Conservation (phyloP, 2,113 vertebrate genomes). For the Polyodon spathula region DNA sequence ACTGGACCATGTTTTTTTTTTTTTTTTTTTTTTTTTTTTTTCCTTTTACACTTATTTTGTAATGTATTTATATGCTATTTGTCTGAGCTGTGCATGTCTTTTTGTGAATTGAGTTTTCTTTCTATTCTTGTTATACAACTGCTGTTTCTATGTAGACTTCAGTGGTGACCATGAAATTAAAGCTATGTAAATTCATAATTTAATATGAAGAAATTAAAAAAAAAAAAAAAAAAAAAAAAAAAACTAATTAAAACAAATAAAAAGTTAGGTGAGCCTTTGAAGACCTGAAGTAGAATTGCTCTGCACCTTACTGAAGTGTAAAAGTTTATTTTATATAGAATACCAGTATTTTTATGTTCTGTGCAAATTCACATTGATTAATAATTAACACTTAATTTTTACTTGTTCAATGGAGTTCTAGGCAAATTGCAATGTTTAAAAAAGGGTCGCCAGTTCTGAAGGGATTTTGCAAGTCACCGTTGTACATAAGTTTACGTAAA, state of each 20-base stretch:
- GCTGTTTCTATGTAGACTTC: slow-evolving; percentile 67
- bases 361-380: slow-evolving; percentile 41
- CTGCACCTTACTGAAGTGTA: slow-evolving; percentile 70
- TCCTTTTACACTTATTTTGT: slow-evolving; percentile 66
- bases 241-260: slow-evolving; percentile 28
- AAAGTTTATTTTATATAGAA: slow-evolving; percentile 51
- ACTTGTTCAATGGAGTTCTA: slow-evolving; percentile 26
- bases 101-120: slow-evolving; percentile 80
- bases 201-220: slow-evolving; percentile 78
- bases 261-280: slow-evolving; percentile 64
- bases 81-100: slow-evolving; percentile 68
- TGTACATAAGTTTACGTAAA: slow-evolving; percentile 8
- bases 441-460: slow-evolving; percentile 11
- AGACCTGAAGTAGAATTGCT: slow-evolving; percentile 76
- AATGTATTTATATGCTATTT: slow-evolving; percentile 74
- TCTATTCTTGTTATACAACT: slow-evolving; percentile 62
- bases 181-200: slow-evolving; percentile 71
- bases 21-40: slow-evolving; percentile 39
- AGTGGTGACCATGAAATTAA: slow-evolving; percentile 63
- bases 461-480: slow-evolving; percentile 5
- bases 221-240: slow-evolving; percentile 81
- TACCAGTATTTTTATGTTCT: slow-evolving; percentile 35
- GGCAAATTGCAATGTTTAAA: slow-evolving; percentile 26
- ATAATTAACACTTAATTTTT: slow-evolving; percentile 34
- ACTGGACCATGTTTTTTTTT: slow-evolving; percentile 82